phyloP scores from a whole-genome alignment of 2,113 vertebrate genomes.

The Dendrocopos noguchii region DNA sequence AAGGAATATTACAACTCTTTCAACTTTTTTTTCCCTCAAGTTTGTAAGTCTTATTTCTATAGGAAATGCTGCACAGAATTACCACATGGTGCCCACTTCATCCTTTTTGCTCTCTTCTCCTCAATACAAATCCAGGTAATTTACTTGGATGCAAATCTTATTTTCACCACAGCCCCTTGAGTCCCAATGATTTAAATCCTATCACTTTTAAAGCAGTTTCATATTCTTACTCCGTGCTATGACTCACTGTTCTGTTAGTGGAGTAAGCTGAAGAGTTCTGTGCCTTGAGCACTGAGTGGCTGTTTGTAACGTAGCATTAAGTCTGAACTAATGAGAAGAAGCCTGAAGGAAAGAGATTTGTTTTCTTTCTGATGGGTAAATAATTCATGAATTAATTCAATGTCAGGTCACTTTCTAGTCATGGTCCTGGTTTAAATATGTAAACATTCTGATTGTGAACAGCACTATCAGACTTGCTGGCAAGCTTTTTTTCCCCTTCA shows the following conservation, averaged over 20 bases:
- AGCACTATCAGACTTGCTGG: neutral
- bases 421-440: accelerated
- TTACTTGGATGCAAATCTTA: neutral
- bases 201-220: neutral
- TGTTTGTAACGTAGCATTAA: neutral
- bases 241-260: neutral
- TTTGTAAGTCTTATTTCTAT: neutral
- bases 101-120: neutral
- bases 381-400: neutral
- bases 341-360: no score
- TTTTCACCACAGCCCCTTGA: neutral
- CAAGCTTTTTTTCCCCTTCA: neutral
- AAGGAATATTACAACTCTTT: neutral
- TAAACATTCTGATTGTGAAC: neutral
- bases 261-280: neutral
- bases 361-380: neutral
- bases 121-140: neutral
- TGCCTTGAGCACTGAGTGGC: neutral
- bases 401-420: neutral
- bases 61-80: neutral
- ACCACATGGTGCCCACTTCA: neutral
- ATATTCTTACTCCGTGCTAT: neutral
- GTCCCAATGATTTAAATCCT: neutral
- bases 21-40: neutral
- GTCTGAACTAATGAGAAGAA: neutral